A percentile compares a stretch with the other conserved stretches of the same genome.
These are phyloP conservation scores for Patella caerulea DNA, from an alignment of 2,888 invertebrate species.

Conservation along the genomic window DNA sequence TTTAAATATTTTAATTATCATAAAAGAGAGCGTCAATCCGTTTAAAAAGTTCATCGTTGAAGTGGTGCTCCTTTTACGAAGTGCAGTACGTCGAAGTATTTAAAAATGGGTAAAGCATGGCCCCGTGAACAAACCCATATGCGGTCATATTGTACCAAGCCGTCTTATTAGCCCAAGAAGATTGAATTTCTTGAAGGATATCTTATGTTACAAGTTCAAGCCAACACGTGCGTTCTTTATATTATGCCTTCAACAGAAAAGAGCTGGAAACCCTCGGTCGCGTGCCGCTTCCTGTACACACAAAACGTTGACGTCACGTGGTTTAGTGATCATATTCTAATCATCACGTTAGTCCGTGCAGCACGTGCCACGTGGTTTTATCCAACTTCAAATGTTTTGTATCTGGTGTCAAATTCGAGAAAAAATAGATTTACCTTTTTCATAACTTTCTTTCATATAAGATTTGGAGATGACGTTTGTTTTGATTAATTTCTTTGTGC, in stretches of 20 bases:
- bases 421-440: background rate
- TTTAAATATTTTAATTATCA: too few species aligned
- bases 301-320: slow-evolving; percentile 11
- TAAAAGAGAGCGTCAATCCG: too few species aligned
- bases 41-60: too few species aligned
- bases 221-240: background rate
- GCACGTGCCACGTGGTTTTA: slow-evolving; percentile 10
- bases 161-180: too few species aligned
- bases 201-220: background rate
- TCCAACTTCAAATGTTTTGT: slow-evolving; percentile 10
- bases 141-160: too few species aligned
- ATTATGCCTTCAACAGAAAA: background rate
- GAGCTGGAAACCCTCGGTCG: background rate
- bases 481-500: too few species aligned
- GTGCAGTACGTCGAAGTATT: too few species aligned
- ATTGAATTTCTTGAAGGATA: slow-evolving; percentile 1
- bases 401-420: background rate
- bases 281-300: slow-evolving; percentile 8
- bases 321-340: background rate
- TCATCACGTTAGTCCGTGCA: slow-evolving; percentile 4
- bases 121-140: too few species aligned
- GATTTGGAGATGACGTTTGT: too few species aligned
- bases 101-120: too few species aligned
- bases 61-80: too few species aligned
- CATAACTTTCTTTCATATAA: too few species aligned